phyloP scores from a whole-genome alignment of 2,888 invertebrate species.

The Auanema freiburgensis region DNA sequence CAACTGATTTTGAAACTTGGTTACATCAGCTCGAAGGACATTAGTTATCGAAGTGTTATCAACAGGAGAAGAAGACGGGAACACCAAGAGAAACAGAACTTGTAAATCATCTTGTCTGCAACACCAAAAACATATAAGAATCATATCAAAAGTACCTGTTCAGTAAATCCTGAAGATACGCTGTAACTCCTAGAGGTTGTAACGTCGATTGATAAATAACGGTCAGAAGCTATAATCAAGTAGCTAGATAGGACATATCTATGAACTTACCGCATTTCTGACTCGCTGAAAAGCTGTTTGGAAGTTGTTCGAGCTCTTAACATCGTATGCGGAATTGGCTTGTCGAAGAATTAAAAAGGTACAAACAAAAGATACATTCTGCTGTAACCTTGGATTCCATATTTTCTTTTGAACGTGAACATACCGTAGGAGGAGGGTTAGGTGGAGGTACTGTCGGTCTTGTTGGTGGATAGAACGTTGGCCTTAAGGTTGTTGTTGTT shows the following conservation, averaged over 20 bases:
- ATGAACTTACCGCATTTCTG: constrained; percentile 25
- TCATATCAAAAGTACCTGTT: constrained; percentile 30
- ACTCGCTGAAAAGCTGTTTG: constrained; percentile 26
- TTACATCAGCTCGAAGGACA: constrained; percentile 24
- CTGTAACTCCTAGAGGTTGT: constrained; percentile 24
- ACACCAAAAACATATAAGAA: neutral
- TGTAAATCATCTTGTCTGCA: constrained; percentile 27
- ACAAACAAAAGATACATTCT: constrained; percentile 16
- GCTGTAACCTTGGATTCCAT: neutral
- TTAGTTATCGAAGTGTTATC: constrained; percentile 21
- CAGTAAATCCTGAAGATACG: constrained; percentile 26
- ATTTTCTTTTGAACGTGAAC: too few species aligned
- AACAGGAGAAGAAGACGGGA: constrained; percentile 20
- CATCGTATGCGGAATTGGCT: constrained; percentile 29
- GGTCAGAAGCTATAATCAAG: constrained; percentile 24
- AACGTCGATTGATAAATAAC: constrained; percentile 29
- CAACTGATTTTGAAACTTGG: constrained; percentile 22
- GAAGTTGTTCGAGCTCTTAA: constrained; percentile 25
- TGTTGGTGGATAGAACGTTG: constrained; percentile 16
- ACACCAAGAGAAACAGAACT: constrained; percentile 28
- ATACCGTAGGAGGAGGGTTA: neutral
- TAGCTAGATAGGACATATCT: neutral
- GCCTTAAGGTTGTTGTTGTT: constrained; percentile 5
- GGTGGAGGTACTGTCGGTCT: constrained; percentile 19
- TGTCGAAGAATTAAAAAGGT: constrained; percentile 29